Base-by-base conservation (phyloP, 2,113 vertebrate genomes). In the Channa argus region DNA sequence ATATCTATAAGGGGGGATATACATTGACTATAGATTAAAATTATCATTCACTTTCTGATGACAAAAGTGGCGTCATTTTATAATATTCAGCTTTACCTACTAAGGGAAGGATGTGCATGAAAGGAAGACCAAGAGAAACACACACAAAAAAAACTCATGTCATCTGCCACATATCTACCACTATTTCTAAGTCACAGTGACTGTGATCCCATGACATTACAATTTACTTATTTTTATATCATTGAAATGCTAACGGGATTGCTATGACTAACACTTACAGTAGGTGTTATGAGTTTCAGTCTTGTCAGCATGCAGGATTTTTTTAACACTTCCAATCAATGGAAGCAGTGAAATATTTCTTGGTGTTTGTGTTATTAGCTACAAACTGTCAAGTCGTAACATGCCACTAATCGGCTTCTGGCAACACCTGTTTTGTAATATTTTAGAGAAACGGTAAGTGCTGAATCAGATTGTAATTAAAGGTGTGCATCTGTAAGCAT, bases 41-140 rank as follows among this genome's bases (percentile, higher is more conserved):
- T 45, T 15, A 11, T 51, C 24, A 79, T 80, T 90, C 63, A 64
- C 47, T 11, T 67, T 86, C 86, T 58, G 77, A 0, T 63, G 9
- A 44, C 50, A 71, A 63, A 74, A 53, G n/a, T 41, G 24, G 24
- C 24, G 1, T 24, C 24, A 24, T 15, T 24, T 71, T 54, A 80
- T 44, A 15, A 36, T 24, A 2, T 60, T 64, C 7, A 51, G 45
- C 58, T 73, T 56, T 5, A 61, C 43, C 9, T 15, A 4, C 56
- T 49, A 2, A 24, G 1, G 24, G 24, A 24, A 24, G 37, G 33
- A 14, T 50, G 36, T 38, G 51, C 13, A 33, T 46, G 41, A 1
- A 38, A 38, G 11, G 5, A 54, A 1, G 4, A 24, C 24, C 24
- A 24, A 15, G 46, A 12, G 33, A 39, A 39, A 60, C 24, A 60